These are phyloP conservation scores for Rotaria socialis DNA, from an alignment of 2,888 invertebrate species.

Conservation along the genomic window DNA sequence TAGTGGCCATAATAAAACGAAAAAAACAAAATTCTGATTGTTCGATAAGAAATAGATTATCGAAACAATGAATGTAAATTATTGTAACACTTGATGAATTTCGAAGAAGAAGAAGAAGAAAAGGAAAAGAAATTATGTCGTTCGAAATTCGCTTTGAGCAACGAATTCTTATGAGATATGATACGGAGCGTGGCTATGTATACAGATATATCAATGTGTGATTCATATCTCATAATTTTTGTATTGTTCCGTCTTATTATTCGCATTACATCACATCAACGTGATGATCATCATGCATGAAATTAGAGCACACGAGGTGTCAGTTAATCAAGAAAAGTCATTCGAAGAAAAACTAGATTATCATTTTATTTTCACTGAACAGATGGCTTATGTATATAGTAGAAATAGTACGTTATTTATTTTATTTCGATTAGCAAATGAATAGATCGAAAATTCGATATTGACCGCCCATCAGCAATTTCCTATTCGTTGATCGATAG, in stretches of 20 bases:
- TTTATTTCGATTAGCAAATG: no score
- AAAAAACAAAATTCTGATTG: not conserved
- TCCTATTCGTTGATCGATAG: not conserved
- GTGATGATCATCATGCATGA: constrained; percentile 16
- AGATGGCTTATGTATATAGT: not conserved
- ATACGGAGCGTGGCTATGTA: not conserved
- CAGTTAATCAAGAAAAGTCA: constrained; percentile 13
- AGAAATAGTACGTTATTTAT: no score
- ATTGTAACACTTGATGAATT: no score
- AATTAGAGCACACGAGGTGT: not conserved
- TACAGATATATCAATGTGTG: not conserved
- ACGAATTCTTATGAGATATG: not conserved
- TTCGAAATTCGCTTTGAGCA: no score
- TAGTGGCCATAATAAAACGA: not conserved
- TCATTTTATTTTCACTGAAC: not conserved
- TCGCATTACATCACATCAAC: constrained; percentile 1
- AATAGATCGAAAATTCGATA: not conserved
- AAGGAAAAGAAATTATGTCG: no score
- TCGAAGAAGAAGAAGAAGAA: no score
- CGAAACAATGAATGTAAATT: not conserved
- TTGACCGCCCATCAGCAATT: not conserved
- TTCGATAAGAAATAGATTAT: not conserved
- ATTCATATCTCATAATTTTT: not conserved
- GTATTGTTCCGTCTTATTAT: constrained; percentile 21
- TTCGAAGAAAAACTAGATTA: no score